Evolutionary conservation across 2,888 invertebrate species (phyloP).

Genomic region (Drosophila kuntzei): DNA sequence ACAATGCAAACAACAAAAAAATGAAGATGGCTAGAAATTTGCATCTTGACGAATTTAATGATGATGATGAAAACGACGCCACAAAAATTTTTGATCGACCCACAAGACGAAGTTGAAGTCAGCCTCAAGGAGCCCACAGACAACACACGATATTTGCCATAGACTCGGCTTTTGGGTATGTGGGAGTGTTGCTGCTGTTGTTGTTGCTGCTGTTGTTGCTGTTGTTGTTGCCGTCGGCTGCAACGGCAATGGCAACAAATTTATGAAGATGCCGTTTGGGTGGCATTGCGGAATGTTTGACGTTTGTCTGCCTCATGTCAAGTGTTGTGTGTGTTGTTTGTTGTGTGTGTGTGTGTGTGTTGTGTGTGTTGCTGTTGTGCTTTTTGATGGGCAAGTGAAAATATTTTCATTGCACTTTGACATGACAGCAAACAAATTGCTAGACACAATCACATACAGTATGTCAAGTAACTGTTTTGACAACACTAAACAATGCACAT

Average conservation of each 20-base stretch:
- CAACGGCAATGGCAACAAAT: conserved; percentile 64
- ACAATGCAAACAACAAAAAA: conserved; percentile 36
- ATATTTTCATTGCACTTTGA: conserved; percentile 83
- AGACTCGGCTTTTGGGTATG: conserved; percentile 61
- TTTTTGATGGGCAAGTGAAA: conserved; percentile 74
- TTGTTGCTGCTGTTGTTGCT: conserved; percentile 29
- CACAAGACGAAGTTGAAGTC: conserved; percentile 45
- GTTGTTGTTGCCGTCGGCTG: conserved; percentile 30
- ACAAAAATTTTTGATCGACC: conserved; percentile 80
- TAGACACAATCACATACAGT: conserved; percentile 24
- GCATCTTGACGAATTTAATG: conserved; percentile 83
- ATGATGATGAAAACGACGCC: conserved; percentile 82
- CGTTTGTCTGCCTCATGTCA: conserved; percentile 74
- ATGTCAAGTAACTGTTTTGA: not conserved
- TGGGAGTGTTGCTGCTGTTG: conserved; percentile 71
- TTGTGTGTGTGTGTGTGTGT: conserved; percentile 29
- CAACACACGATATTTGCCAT: conserved; percentile 73
- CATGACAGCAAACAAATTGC: conserved; percentile 81
- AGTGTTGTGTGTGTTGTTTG: conserved; percentile 55
- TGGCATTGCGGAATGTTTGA: conserved; percentile 81
- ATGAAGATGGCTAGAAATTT: conserved; percentile 61
- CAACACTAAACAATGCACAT: not conserved
- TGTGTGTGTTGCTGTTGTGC: conserved; percentile 31
- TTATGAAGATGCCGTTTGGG: conserved; percentile 82
- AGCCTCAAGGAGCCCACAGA: conserved; percentile 74